Conservation (phyloP, 1,140 invertebrate genomes). For the Proctacanthus coquilletti region DNA sequence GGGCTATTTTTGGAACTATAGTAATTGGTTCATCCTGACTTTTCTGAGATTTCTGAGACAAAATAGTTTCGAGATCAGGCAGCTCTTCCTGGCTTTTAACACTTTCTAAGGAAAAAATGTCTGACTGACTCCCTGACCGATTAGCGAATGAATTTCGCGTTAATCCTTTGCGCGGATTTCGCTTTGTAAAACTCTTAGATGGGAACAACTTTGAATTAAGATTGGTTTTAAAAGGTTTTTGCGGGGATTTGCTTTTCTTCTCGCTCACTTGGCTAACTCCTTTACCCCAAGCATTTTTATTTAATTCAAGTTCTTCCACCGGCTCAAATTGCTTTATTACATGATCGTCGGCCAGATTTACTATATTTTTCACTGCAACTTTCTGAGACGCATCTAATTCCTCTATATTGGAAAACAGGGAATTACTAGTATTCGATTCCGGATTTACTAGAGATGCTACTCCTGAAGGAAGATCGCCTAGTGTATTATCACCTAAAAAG, state of each 20-base stretch:
- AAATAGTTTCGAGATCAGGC: slow-evolving; percentile 25
- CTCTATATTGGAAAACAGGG: slow-evolving; percentile 10
- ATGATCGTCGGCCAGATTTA: slow-evolving; percentile 17
- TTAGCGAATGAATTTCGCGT: slow-evolving; percentile 4
- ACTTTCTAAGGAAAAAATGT: neutral
- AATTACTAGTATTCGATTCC: neutral
- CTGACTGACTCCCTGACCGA: slow-evolving; percentile 14
- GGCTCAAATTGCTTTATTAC: slow-evolving; percentile 18
- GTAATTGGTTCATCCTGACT: slow-evolving; percentile 12
- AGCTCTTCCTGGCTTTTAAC: slow-evolving; percentile 7
- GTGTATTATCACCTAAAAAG: neutral
- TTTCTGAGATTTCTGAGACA: slow-evolving; percentile 23
- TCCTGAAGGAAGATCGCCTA: slow-evolving; percentile 3
- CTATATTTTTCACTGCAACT: slow-evolving; percentile 12
- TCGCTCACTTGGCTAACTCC: slow-evolving; percentile 36
- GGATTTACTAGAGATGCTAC: slow-evolving; percentile 14
- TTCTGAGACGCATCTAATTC: slow-evolving; percentile 10
- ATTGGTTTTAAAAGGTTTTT: slow-evolving; percentile 34
- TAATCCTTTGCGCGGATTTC: slow-evolving; percentile 53
- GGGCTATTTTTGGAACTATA: slow-evolving; percentile 2
- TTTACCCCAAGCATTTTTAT: slow-evolving; percentile 37
- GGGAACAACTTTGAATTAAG: slow-evolving; percentile 47
- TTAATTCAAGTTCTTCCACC: slow-evolving; percentile 17
- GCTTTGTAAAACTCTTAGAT: slow-evolving; percentile 43
- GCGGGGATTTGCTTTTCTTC: slow-evolving; percentile 15